These are phyloP conservation scores for Spialia ferax DNA, from an alignment of 2,888 invertebrate species.

Conservation along the genomic window DNA sequence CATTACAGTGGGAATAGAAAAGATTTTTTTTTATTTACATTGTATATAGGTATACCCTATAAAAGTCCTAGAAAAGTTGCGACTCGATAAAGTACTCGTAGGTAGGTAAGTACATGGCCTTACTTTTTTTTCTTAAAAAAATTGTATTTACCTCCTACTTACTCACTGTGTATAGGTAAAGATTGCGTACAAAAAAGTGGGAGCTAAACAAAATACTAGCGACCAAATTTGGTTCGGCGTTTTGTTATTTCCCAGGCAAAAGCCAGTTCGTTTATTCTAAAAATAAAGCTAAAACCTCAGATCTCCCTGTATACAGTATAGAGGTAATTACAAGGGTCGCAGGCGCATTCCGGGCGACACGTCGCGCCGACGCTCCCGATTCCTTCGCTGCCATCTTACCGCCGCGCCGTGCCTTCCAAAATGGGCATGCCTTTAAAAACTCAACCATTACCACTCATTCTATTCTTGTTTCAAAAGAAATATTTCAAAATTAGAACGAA, in stretches of 20 bases:
- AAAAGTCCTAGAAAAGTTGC: background rate
- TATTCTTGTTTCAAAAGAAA: background rate
- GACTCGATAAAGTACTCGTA: background rate
- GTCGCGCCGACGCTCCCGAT: slow-evolving; percentile 53
- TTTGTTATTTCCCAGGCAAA: slow-evolving; percentile 14
- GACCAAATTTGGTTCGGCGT: slow-evolving; percentile 1
- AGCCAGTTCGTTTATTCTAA: slow-evolving; percentile 13
- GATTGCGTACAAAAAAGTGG: background rate
- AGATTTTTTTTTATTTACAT: background rate
- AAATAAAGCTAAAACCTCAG: slow-evolving; percentile 27
- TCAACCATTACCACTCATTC: slow-evolving; percentile 23
- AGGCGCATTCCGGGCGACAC: slow-evolving; percentile 76
- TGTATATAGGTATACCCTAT: background rate
- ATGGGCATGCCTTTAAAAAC: slow-evolving; percentile 39
- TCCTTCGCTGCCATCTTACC: slow-evolving; percentile 40
- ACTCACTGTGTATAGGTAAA: background rate
- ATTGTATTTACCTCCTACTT: too few relatives aligned
- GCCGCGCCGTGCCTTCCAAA: slow-evolving; percentile 6
- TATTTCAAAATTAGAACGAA: background rate
- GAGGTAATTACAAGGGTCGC: slow-evolving; percentile 66
- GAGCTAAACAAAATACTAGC: background rate
- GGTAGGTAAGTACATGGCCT: too few relatives aligned
- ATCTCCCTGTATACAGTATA: slow-evolving; percentile 51
- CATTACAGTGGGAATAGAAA: slow-evolving; percentile 3
- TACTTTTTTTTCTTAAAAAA: too few relatives aligned